Base-by-base conservation (phyloP, 2,113 vertebrate species). In the Oryzias celebensis region DNA sequence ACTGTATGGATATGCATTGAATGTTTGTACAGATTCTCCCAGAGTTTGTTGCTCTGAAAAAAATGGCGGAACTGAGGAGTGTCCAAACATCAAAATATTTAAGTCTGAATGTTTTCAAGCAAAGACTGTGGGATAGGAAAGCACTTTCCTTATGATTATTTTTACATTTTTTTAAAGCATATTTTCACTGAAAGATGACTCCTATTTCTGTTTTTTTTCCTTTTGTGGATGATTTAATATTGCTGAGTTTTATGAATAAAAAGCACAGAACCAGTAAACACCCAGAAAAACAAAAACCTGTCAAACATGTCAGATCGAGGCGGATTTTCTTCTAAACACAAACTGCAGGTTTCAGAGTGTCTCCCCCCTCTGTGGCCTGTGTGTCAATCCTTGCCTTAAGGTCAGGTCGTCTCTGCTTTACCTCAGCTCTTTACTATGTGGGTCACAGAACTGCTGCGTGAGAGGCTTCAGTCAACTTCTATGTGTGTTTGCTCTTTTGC, bases 1-100 rank as follows among this genome's bases (percentile, higher is more conserved):
- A 88, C 82, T 84, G 84, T 90, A 78, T 90, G 79, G 74, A 89
- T 90, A 87, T 90, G 87, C 87, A 88, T 88, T 87, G 87, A 90
- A 87, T 90, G 86, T 90, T 89, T 89, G 87, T 86, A 88, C 87
- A 88, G 78, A 87, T 76, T 84, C 70, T 70, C 24, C 22, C 73
- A 50, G 83, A 81, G 85, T 65, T 14, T 65, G 60, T 57, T 64
- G 83, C 85, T 89, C 80, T 74, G 70, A 85, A 78, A 81, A 85
- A 80, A 73, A 64, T 83, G 62, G 73, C 42, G 64, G 51, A 79
- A 81, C 60, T 44, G 64, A 63, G 63, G 52, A 76, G 73, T 78
- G 78, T 82, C 62, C 71, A 83, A 81, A 52, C 56, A 22, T 45
- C 52, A 68, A 41, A 65, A 45, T 20, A 77, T 89, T 65, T 78